Percentiles rank a stretch among this genome's conserved stretches.
phyloP scores from a whole-genome alignment of 2,888 invertebrate genomes.

The Pseudococcus jackbeardsleyi region DNA sequence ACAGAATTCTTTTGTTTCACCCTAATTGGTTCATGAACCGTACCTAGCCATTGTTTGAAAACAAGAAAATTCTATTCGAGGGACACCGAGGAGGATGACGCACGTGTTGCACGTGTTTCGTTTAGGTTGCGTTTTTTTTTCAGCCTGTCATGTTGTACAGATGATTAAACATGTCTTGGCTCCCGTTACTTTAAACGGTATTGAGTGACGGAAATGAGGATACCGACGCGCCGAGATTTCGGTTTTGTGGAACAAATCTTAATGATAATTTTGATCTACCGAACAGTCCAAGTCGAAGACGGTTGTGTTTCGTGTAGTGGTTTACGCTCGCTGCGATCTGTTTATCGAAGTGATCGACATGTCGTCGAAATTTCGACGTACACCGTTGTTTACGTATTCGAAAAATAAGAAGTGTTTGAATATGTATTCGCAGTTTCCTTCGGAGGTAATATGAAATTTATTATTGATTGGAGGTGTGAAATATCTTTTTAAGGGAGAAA shows the following conservation, averaged over 20 bases:
- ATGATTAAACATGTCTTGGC: slow-evolving; percentile 51
- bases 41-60: background rate
- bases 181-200: slow-evolving; percentile 54
- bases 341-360: background rate
- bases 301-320: slow-evolving; percentile 26
- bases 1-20: background rate
- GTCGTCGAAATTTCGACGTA: slow-evolving; percentile 34
- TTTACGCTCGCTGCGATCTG: background rate
- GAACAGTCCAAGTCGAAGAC: slow-evolving; percentile 7
- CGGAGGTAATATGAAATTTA: slow-evolving; percentile 18
- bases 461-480: background rate
- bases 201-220: slow-evolving; percentile 52
- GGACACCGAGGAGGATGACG: background rate
- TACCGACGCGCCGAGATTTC: slow-evolving; percentile 32
- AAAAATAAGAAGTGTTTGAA: slow-evolving; percentile 46
- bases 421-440: slow-evolving; percentile 48
- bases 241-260: slow-evolving; percentile 45
- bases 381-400: slow-evolving; percentile 46
- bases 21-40: background rate
- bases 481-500: background rate
- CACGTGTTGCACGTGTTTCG: slow-evolving; percentile 39
- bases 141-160: slow-evolving; percentile 37
- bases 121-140: slow-evolving; percentile 2
- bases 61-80: background rate
- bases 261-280: slow-evolving; percentile 43